Conservation (phyloP, 2,888 invertebrate species). For the Pachydiplax longipennis region DNA sequence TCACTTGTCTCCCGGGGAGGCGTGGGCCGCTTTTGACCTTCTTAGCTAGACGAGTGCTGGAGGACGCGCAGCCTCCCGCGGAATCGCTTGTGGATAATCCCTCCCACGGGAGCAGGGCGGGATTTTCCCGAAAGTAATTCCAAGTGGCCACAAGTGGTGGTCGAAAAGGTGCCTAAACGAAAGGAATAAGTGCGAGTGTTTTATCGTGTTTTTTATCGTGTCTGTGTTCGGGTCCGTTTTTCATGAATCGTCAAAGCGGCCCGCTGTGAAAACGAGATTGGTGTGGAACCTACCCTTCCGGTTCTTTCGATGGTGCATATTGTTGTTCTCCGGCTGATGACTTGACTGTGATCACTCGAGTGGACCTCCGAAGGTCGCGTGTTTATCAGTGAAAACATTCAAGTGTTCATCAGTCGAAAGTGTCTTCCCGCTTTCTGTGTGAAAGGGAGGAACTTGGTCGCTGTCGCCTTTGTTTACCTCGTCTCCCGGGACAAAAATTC, state of each 20-base stretch:
- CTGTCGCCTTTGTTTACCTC: neutral
- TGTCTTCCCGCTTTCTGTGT: neutral
- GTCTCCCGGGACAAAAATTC: neutral
- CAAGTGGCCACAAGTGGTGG: neutral
- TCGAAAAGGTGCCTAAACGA: neutral
- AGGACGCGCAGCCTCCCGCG: no score
- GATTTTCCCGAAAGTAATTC: no score
- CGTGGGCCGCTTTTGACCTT: neutral
- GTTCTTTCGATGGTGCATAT: neutral
- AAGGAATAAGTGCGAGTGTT: neutral
- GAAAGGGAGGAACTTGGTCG: neutral
- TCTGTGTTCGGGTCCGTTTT: neutral
- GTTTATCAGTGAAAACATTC: no score
- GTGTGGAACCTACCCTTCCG: neutral
- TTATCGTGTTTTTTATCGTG: neutral
- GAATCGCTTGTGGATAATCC: neutral
- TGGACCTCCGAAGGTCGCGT: no score
- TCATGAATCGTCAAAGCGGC: no score
- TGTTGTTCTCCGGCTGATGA: no score
- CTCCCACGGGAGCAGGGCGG: no score
- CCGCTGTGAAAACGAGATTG: neutral
- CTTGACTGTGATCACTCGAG: no score
- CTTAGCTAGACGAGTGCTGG: neutral
- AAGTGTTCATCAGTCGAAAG: no score
- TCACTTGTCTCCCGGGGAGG: constrained; percentile 55